phyloP scores from a whole-genome alignment of 2,113 vertebrate species.

The Dicrurus megarhynchus region DNA sequence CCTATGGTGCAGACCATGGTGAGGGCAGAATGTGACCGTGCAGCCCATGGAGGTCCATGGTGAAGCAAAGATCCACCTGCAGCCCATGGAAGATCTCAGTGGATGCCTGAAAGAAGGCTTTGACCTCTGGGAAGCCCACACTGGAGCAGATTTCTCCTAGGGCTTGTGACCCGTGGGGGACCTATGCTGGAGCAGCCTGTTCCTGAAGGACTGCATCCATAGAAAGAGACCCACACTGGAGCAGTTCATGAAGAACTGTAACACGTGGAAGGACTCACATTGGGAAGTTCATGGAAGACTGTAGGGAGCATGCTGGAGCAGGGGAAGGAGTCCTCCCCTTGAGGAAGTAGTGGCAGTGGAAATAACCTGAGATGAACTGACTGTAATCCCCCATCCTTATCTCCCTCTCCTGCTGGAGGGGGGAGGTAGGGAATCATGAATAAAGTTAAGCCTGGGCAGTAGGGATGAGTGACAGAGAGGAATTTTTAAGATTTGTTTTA shows the following conservation, averaged over 20 bases:
- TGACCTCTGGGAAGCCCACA: not conserved
- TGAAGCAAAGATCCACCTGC: not conserved
- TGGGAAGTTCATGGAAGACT: not conserved
- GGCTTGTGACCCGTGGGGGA: not conserved
- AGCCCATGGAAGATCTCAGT: not conserved
- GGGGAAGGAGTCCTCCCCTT: not conserved
- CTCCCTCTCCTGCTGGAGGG: too few species aligned
- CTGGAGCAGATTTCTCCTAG: not conserved
- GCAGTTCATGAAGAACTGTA: not conserved
- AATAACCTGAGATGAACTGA: not conserved
- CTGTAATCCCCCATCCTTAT: fast-evolving
- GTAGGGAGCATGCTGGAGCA: not conserved
- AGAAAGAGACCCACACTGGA: not conserved
- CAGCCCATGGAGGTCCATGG: not conserved
- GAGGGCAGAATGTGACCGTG: too few species aligned
- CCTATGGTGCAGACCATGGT: not conserved
- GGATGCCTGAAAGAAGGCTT: not conserved
- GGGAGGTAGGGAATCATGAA: too few species aligned
- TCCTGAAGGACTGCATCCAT: not conserved
- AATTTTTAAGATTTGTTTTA: not conserved
- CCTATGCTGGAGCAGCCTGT: not conserved
- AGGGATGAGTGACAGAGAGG: not conserved
- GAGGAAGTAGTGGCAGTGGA: not conserved
- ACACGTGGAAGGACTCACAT: not conserved
- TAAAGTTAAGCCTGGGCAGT: not conserved